These are phyloP conservation scores for Rattus norvegicus DNA, from an alignment of 2,113 vertebrate species.

Conservation along the genomic window GRCr8 NC_086027.1:73431001-73431500, in stretches of 20 bases:
- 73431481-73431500: neutral
- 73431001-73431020: neutral
- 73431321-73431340: neutral
- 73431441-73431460: neutral
- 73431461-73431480: neutral
- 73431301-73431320: neutral
- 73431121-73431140: conserved; percentile 33
- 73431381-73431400: neutral
- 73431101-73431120: conserved; percentile 53
- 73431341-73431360: neutral
- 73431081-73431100: conserved; percentile 45
- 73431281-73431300: neutral
- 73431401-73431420: conserved; percentile 9
- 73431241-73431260: neutral
- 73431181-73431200: conserved; percentile 23
- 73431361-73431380: neutral
- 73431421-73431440: conserved; percentile 40
- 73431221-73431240: neutral
- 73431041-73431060: neutral
- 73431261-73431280: no score
- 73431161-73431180: conserved; percentile 14
- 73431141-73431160: conserved; percentile 40
- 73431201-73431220: neutral
- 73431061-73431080: conserved; percentile 20
- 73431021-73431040: neutral